Percentiles rank a stretch among this genome's conserved stretches.
These are phyloP conservation scores for Morelia viridis DNA, from an alignment of 2,797 vertebrate genomes.

Conservation along the genomic window DNA sequence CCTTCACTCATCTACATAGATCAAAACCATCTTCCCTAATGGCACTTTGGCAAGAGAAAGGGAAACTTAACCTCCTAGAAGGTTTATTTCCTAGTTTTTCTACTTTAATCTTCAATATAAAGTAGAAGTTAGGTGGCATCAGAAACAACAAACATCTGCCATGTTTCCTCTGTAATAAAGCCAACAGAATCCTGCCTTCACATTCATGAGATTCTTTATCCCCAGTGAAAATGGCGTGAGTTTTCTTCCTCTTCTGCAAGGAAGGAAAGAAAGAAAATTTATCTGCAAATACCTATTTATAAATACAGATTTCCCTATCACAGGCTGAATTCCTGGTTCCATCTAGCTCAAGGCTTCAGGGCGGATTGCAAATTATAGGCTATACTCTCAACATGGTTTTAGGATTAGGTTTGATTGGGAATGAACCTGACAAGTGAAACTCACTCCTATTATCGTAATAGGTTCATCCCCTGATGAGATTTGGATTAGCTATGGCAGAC, in stretches of 20 bases:
- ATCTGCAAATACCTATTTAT: background rate
- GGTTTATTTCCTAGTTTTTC: background rate
- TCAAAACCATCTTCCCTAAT: background rate
- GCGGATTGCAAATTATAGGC: background rate
- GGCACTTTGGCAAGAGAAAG: background rate
- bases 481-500: background rate
- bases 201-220: background rate
- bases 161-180: background rate
- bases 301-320: background rate
- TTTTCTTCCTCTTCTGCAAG: too few species aligned
- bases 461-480: background rate
- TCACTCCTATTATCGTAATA: background rate
- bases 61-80: background rate
- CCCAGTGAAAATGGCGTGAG: background rate
- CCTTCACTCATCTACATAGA: background rate
- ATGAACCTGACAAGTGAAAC: background rate
- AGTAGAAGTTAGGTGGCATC: background rate
- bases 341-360: background rate
- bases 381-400: background rate
- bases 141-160: background rate
- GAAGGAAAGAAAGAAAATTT: background rate
- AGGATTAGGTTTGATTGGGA: background rate
- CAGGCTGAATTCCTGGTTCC: background rate
- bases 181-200: background rate
- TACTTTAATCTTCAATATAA: background rate